Evolutionary conservation across 2,113 vertebrate genomes (phyloP), one percentile per base, ranked within the genome.

Genomic region (Catagonus wagneri): DNA sequence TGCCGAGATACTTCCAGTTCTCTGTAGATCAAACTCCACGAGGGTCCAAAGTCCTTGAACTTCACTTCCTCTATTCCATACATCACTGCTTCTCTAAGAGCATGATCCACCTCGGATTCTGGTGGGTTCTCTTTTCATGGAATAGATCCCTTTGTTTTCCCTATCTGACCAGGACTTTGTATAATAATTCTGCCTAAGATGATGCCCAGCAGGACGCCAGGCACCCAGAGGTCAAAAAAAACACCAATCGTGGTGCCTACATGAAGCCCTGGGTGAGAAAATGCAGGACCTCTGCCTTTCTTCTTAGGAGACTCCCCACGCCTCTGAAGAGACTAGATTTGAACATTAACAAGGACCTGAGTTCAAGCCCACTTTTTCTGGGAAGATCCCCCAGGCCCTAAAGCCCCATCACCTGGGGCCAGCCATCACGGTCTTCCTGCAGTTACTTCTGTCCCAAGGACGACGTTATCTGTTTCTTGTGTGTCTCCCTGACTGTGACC

Each of bases 231-330:
- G 52, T 86, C 39, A n/a, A 25, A 83, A 25, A 83, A 69, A 54
- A 60, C 61, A 6, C 93, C 19, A 63, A 56, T 0, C 4, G 0
- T 8, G 27, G 27, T 29, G 19, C 20, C 27, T 3, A 29, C 0
- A 27, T 6, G 20, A 79, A 74, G 50, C 76, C 9, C 20, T 22
- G 34, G 20, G 9, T 52, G 60, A 27, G 56, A 92, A 52, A 63
- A 25, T 32, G 52, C 61, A 74, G 52, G 50, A 65, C 25, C n/a
- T 60, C 52, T 65, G 27, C 4, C 29, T 86, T 89, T n/a, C 80
- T 76, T 66, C 63, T n/a, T 2, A n/a, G 54, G 23, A 65, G 22
- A 83, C 25, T 50, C n/a, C 25, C 78, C 10, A 20, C 14, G 12
- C 36, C 78, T n/a, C 90, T 44, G 32, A 66, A 69, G 52, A 79